A percentile compares a stretch with the other conserved stretches of the same genome.
Conservation (phyloP, 2,113 vertebrate genomes). For the Panthera leo region DNA sequence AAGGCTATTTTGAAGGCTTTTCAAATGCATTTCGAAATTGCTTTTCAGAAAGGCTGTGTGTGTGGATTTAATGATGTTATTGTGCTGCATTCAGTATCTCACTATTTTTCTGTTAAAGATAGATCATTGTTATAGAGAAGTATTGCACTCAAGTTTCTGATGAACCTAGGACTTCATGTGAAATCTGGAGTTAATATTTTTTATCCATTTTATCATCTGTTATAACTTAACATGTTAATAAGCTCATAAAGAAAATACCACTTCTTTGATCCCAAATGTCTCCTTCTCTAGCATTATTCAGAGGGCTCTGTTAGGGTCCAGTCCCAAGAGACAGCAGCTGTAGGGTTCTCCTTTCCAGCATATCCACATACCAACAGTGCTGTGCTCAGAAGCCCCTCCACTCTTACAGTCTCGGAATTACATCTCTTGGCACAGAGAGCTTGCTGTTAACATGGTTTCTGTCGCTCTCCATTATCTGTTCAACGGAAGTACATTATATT, state of each 20-base stretch:
- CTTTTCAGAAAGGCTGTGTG: not conserved
- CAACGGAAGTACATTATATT: not conserved
- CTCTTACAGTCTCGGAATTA: not conserved
- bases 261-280: not conserved
- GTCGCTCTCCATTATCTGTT: not conserved
- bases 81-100: not conserved
- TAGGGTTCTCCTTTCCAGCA: not conserved
- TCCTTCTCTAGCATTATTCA: not conserved
- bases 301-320: not conserved
- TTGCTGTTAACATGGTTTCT: fast-evolving
- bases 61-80: not conserved
- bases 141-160: not conserved
- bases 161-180: not conserved
- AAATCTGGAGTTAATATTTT: not conserved
- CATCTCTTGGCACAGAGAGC: not conserved
- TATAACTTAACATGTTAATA: not conserved
- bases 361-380: fast-evolving
- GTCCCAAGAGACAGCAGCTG: not conserved
- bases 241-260: not conserved
- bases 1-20: not conserved
- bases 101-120: not conserved
- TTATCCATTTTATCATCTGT: not conserved
- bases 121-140: not conserved
- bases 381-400: not conserved
- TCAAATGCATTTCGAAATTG: not conserved